phyloP scores from a whole-genome alignment of 2,888 invertebrate species.

The Disparrhopalites patrizii region DNA sequence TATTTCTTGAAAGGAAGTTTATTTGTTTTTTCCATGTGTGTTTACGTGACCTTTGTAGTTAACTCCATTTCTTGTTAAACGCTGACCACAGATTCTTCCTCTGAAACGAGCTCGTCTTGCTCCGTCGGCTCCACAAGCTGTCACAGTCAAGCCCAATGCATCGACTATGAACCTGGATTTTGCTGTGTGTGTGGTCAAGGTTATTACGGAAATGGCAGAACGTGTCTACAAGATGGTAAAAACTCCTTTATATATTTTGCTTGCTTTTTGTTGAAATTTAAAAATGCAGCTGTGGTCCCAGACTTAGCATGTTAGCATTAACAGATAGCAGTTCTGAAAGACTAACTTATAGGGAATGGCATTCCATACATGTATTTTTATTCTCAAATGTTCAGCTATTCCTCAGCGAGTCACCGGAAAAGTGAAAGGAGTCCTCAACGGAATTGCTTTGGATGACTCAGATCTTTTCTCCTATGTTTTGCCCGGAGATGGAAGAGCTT shows the following conservation, averaged over 20 bases:
- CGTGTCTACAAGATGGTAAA: conserved; percentile 72
- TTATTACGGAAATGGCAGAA: conserved; percentile 87
- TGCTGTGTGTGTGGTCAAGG: conserved; percentile 84
- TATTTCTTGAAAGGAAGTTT: too few relatives aligned
- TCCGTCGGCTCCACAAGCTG: conserved; percentile 66
- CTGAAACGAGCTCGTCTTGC: conserved; percentile 43
- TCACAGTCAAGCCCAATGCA: conserved; percentile 74
- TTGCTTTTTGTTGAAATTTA: too few relatives aligned
- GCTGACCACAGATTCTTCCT: conserved; percentile 37
- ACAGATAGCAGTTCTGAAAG: too few relatives aligned
- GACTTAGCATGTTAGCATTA: too few relatives aligned
- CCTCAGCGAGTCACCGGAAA: conserved; percentile 86
- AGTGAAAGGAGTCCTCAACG: conserved; percentile 79
- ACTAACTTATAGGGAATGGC: too few relatives aligned
- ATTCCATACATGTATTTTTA: too few relatives aligned
- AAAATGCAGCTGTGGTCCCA: too few relatives aligned
- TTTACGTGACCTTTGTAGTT: conserved; percentile 1
- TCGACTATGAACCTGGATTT: conserved; percentile 76
- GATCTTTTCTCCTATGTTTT: conserved; percentile 91
- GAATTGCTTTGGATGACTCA: conserved; percentile 65
- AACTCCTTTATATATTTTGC: not conserved
- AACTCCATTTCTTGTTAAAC: conserved; percentile 1
- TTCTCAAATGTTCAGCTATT: conserved; percentile 62
- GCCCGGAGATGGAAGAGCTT: conserved; percentile 77
- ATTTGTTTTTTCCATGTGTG: not conserved